Base-by-base conservation (phyloP, 2,113 vertebrate species). In the Zapornia atra region DNA sequence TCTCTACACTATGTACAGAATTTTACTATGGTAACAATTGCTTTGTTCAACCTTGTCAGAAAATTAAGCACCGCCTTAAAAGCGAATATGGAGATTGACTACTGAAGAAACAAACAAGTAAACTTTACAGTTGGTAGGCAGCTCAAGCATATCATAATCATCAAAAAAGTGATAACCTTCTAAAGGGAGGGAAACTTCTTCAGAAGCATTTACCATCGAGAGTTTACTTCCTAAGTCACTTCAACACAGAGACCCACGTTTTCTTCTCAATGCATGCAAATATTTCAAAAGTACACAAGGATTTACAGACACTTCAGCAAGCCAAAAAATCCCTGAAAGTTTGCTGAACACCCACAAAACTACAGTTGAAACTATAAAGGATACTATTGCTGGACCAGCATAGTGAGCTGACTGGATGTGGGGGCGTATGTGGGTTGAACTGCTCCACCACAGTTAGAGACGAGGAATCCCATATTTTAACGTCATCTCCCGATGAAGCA, bases 311-410 rank as follows among this genome's bases (percentile, higher is more conserved):
- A 46, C 4, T 61, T 76, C 5, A 29, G 29, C 15, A 50, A 72
- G 48, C 21, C 17, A 6, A 18, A 18, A 50, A 12, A 0, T 7
- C 4, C 22, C 9, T 24, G 18, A 40, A 82, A 42, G n/a, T 84
- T 34, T 83, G 20, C 19, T 56, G 15, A 91, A 77, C 12, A n/a
- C 11, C 28, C 42, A 15, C 15, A 81, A 33, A 79, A 79, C 36
- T 19, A 31, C 0, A 6, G 12, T 25, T 91, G 34, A 89, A 86
- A 64, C 28, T 10, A 44, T 44, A 97, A 98, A 99, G 99, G 99
- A 99, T 99, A 99, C 99, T 99, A 95, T 99, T 99, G 98, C 98
- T 98, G 98, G 98, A 99, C 99, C 99, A 99, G 97, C 98, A 99
- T 13, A 99, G 93, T 24, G 99, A 99, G 72, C 98, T 98, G 28